Evolutionary conservation across 37 sponge, comb jelly and placozoan species (phyloP), one percentile per base, ranked within the genome.

Genomic region (Mnemiopsis leidyi): DNA sequence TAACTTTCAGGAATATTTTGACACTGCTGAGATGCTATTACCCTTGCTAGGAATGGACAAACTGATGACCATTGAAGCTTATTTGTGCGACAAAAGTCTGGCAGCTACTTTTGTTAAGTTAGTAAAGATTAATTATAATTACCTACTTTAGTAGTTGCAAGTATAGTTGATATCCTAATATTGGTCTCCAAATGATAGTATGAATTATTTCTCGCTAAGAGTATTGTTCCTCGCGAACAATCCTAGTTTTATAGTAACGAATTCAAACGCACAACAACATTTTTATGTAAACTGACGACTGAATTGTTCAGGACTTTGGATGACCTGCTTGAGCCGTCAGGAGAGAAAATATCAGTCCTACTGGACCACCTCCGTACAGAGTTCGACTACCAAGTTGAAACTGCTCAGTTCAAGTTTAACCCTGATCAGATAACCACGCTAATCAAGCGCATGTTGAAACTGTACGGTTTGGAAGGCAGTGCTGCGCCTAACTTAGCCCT

Each of bases 11-110:
- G 79, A 77, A 0, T 34, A 77, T 34, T 77, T 77, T 32, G 79
- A 77, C 36, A 77, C 79, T 20, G 79, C 79, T 32, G 79, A 77
- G 35, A 28, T 77, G 21, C 18, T 77, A 36, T 32, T 77, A 16
- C 79, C 79, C 1, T 36, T 77, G 18, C 36, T 77, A 20, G 79
- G 79, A 0, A 77, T 77, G 79, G 79, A 77, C 36, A 77, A 77
- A 32, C 32, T 77, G 79, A 77, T 77, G 79, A 77, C 35, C 3
- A 31, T 77, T 34, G 79, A 77, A 18, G 79, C 79, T 13, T 77
- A 77, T 36, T 32, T 77, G 36, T 13, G 32, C 26, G 33, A 31
- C 3, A 77, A 9, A 31, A 13, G 9, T 26, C 26, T 77, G 0
- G 33, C 79, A 1, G 79, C 79, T 31, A 16, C 79, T 34, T 77